These are phyloP conservation scores for Schmidtea mediterranea DNA, from an alignment of 1,140 invertebrate genomes.

Conservation along the genomic window DNA sequence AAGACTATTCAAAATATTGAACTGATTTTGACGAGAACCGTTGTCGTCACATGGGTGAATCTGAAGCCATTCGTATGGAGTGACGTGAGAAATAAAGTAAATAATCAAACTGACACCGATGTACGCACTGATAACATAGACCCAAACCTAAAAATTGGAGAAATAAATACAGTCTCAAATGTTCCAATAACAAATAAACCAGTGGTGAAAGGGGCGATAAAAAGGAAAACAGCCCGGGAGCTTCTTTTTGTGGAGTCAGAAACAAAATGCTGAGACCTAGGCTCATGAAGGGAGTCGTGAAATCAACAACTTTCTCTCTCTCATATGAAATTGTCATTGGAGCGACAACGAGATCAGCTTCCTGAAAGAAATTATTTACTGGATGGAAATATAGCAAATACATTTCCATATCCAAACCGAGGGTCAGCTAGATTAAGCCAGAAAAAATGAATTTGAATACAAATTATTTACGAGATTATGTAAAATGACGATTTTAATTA, in stretches of 20 bases:
- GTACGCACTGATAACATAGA: slow-evolving; percentile 20
- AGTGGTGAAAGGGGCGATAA: slow-evolving; percentile 56
- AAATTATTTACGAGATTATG: no score
- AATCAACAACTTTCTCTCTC: slow-evolving; percentile 69
- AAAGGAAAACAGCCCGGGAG: slow-evolving; percentile 71
- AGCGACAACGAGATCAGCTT: slow-evolving; percentile 61
- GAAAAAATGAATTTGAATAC: no score
- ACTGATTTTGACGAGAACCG: slow-evolving; percentile 37
- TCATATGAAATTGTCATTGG: slow-evolving; percentile 80
- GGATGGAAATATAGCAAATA: no score
- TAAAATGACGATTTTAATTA: no score
- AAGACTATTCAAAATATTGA: slow-evolving; percentile 28
- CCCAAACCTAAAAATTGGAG: slow-evolving; percentile 32
- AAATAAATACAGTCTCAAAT: no score
- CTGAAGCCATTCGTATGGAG: slow-evolving; percentile 69
- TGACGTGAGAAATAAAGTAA: slow-evolving; percentile 51
- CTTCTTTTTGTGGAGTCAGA: slow-evolving; percentile 58
- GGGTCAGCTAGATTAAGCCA: no score
- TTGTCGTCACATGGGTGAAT: slow-evolving; percentile 24
- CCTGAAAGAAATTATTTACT: no score
- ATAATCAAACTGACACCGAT: slow-evolving; percentile 70
- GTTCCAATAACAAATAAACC: no score
- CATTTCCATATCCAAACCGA: no score
- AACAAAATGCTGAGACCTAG: slow-evolving; percentile 50
- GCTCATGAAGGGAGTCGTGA: slow-evolving; percentile 73